Base-by-base conservation (phyloP, 2,797 vertebrate genomes). In the Phoeniculus purpureus region DNA sequence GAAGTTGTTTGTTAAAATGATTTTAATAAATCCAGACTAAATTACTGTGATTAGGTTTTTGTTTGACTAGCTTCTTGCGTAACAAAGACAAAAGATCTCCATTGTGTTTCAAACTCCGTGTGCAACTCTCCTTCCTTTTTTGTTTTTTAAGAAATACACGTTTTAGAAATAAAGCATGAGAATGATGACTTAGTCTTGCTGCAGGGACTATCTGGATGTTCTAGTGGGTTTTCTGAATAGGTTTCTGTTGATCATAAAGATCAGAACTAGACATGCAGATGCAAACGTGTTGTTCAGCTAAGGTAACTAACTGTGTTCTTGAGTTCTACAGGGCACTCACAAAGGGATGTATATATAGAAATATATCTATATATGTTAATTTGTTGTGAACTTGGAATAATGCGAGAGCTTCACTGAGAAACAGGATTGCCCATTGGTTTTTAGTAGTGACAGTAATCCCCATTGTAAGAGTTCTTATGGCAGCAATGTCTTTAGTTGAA, bases 251-350 rank as follows among this genome's bases (percentile, higher is more conserved):
- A 67, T 67, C 22, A 26, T 6, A 15, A 82, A 75, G 10, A 75
- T 60, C 43, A 73, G 37, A 50, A 37, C 25, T 66, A 75, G 15
- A 8, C 12, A 15, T 47, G 47, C 4, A 60, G 31, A 48, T 32
- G 8, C 7, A 60, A 37, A 15, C 20, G 6, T 71, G 16, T 25
- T 52, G 25, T 20, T 76, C 31, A 60, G 15, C 14, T 70, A 8
- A 61, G 71, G 5, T 58, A 87, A 45, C 56, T 64, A 58, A 3
- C 26, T 58, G 4, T 54, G 3, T 56, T 67, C 26, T 70, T 73
- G 14, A 5, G 4, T 43, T 66, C 15, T 56, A 55, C 0, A 0
- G 17, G 9, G 37, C 20, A 58, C 23, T 65, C 5, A 26, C 3
- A 80, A 31, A 7, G 43, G 18, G 58, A 9, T 50, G 32, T 67